These are phyloP conservation scores for Trichomalopsis sarcophagae DNA, from an alignment of 1,140 invertebrate genomes.

Conservation along the genomic window DNA sequence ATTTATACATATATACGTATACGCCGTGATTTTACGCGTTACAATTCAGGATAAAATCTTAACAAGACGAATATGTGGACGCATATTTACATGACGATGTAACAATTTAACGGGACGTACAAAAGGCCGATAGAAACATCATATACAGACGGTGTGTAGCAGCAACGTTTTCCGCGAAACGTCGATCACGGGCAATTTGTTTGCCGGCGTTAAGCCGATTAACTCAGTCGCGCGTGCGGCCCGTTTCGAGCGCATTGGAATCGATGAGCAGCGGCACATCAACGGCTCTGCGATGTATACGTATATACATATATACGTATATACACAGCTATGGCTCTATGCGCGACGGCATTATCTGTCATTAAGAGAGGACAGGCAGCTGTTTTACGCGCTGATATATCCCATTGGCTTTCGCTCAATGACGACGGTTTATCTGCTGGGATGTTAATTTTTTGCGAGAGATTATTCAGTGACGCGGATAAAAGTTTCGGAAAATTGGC, in stretches of 20 bases:
- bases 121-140: neutral
- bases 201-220: slow-evolving; percentile 44
- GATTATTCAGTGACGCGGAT: too few species aligned
- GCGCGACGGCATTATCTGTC: slow-evolving; percentile 48
- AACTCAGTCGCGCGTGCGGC: slow-evolving; percentile 34
- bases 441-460: neutral
- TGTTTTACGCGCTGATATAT: slow-evolving; percentile 1
- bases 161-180: slow-evolving; percentile 29
- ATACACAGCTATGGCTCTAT: neutral
- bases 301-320: neutral
- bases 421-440: neutral
- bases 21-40: neutral
- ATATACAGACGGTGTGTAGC: neutral
- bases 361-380: slow-evolving; percentile 50
- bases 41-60: too few species aligned
- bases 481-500: too few species aligned
- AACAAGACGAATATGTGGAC: too few species aligned
- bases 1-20: neutral
- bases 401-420: neutral
- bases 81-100: neutral
- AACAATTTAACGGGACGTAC: neutral
- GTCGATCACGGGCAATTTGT: slow-evolving; percentile 41
- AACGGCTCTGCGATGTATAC: neutral
- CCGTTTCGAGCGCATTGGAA: slow-evolving; percentile 14
- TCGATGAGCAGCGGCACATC: slow-evolving; percentile 10